A percentile compares a stretch with the other conserved stretches of the same genome.
These are phyloP conservation scores for Todiramphus saurophagus DNA, from an alignment of 2,113 vertebrate species.

Conservation along the genomic window DNA sequence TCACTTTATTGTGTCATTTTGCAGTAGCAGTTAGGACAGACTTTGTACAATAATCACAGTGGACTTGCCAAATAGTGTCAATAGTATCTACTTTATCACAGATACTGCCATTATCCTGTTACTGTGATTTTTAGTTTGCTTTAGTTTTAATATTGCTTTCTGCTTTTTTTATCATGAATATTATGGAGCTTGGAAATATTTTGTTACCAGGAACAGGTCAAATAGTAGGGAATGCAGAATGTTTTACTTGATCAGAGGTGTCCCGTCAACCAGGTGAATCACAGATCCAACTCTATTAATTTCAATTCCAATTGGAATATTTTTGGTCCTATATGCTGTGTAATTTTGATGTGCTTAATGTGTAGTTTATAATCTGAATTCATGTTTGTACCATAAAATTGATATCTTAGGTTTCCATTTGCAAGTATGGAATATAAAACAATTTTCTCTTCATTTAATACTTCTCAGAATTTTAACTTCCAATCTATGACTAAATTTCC, in stretches of 20 bases:
- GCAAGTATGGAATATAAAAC: neutral
- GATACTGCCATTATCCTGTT: neutral
- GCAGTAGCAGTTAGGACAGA: neutral
- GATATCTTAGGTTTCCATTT: neutral
- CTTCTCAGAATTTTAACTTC: neutral
- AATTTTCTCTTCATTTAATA: neutral
- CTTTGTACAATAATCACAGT: neutral
- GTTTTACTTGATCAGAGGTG: neutral
- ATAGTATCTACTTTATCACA: neutral
- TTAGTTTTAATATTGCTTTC: neutral
- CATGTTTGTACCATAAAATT: neutral
- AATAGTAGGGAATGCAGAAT: neutral
- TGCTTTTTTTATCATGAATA: neutral
- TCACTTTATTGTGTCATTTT: neutral
- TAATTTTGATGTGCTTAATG: neutral
- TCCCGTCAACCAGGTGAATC: neutral
- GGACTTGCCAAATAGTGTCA: neutral
- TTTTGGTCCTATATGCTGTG: neutral
- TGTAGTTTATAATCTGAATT: neutral
- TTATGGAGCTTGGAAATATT: neutral
- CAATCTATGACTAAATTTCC: neutral
- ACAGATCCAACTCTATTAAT: neutral
- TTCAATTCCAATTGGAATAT: neutral
- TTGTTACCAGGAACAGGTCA: neutral
- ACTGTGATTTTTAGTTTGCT: neutral